These are phyloP conservation scores for Paraescarpia echinospica DNA, from an alignment of 1,140 invertebrate species.

Conservation along the genomic window DNA sequence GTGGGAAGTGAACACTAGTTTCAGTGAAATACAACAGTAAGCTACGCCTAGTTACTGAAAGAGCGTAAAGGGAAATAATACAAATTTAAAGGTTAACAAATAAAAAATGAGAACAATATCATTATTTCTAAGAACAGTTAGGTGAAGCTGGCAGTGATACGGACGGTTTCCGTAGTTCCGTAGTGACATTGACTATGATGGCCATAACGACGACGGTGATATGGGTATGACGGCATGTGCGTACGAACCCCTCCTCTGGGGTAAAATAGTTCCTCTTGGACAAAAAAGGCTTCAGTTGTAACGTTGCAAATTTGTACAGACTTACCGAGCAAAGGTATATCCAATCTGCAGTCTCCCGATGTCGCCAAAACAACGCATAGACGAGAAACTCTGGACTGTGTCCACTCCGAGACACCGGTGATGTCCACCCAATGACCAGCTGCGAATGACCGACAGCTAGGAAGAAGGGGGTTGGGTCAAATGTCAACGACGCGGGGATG, in stretches of 20 bases:
- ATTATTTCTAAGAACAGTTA: neutral
- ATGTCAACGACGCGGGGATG: neutral
- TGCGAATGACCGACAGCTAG: neutral
- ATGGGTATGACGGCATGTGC: no score
- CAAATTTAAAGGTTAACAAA: neutral
- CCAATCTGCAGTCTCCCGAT: neutral
- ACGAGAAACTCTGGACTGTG: neutral
- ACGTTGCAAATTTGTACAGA: neutral
- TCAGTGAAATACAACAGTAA: no score
- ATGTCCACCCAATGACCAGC: neutral
- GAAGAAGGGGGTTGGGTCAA: neutral
- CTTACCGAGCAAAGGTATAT: neutral
- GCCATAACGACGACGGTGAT: no score
- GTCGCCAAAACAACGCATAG: neutral
- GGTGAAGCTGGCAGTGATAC: neutral
- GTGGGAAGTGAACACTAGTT: no score
- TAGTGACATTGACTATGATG: neutral
- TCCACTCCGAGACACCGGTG: neutral
- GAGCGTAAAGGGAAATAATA: no score
- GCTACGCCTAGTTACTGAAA: no score
- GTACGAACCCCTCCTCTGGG: no score
- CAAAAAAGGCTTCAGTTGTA: neutral
- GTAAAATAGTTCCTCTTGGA: no score
- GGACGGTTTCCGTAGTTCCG: neutral
- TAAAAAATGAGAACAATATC: neutral